Conservation (phyloP, 2,888 invertebrate genomes). For the Drosophila eohydei region DNA sequence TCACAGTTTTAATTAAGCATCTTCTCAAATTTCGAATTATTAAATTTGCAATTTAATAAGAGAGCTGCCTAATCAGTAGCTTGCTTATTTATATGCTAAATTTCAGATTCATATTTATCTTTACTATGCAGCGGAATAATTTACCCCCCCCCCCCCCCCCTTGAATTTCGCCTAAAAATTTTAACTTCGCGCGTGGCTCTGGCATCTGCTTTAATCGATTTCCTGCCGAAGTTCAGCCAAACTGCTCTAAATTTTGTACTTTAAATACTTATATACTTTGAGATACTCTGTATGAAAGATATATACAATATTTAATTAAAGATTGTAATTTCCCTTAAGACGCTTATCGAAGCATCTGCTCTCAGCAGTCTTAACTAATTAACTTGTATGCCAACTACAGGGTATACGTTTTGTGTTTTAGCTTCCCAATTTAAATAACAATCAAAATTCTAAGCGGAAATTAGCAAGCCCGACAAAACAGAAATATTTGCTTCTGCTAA, state of each 20-base stretch:
- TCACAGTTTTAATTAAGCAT: slow-evolving; percentile 10
- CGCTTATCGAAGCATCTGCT: too few relatives aligned
- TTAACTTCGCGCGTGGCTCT: slow-evolving; percentile 31
- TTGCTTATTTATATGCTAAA: slow-evolving; percentile 44
- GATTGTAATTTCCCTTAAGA: background rate
- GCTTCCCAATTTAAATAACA: slow-evolving; percentile 65
- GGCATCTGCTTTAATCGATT: slow-evolving; percentile 22
- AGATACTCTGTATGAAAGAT: slow-evolving; percentile 13
- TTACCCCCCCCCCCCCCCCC: slow-evolving; percentile 4
- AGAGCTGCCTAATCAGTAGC: slow-evolving; percentile 41
- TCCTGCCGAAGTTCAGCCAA: slow-evolving; percentile 33
- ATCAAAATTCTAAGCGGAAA: slow-evolving; percentile 77
- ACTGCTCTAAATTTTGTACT: slow-evolving; percentile 37
- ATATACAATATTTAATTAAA: background rate
- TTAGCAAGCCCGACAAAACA: slow-evolving; percentile 46
- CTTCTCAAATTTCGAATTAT: slow-evolving; percentile 38
- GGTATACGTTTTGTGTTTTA: slow-evolving; percentile 25
- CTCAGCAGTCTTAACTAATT: slow-evolving; percentile 7
- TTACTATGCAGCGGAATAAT: slow-evolving; percentile 22
- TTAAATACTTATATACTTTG: slow-evolving; percentile 1
- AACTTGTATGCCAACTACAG: background rate
- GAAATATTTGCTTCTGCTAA: slow-evolving; percentile 17
- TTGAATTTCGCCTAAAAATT: slow-evolving; percentile 10
- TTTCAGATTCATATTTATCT: slow-evolving; percentile 35
- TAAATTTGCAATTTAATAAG: slow-evolving; percentile 42